Conservation (phyloP, 2,888 invertebrate genomes). For the Brachyopa scutellaris region DNA sequence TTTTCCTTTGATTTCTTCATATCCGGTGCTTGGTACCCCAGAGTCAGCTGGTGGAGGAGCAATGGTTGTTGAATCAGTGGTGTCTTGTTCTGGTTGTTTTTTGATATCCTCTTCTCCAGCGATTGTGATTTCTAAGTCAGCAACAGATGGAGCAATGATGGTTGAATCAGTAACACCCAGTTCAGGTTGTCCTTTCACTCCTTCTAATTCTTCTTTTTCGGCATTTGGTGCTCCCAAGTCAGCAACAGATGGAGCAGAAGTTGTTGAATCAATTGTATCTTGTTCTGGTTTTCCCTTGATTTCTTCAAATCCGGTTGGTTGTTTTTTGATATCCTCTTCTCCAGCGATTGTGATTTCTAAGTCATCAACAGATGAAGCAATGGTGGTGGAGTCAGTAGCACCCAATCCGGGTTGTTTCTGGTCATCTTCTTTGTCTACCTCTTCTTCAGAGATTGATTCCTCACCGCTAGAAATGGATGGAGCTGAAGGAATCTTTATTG, state of each 20-base stretch:
- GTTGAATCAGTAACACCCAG: slow-evolving; percentile 5
- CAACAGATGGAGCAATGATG: neutral
- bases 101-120: neutral
- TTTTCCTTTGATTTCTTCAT: neutral
- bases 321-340: slow-evolving; percentile 17
- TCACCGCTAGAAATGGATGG: neutral
- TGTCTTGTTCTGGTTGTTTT: slow-evolving; percentile 43
- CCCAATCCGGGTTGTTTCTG: slow-evolving; percentile 4
- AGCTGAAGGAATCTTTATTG: too few species aligned
- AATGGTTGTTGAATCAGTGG: neutral
- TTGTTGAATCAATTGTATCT: too few species aligned
- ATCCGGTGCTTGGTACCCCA: slow-evolving; percentile 32
- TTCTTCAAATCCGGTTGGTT: slow-evolving; percentile 9
- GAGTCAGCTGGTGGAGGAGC: neutral
- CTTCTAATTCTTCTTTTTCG: slow-evolving; percentile 18
- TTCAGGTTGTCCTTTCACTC: slow-evolving; percentile 11
- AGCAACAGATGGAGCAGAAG: too few species aligned
- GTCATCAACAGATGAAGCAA: neutral
- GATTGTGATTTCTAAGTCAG: neutral
- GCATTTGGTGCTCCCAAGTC: neutral
- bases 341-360: neutral
- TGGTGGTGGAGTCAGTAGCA: slow-evolving; percentile 25
- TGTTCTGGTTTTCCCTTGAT: too few species aligned
- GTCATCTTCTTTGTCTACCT: slow-evolving; percentile 16
- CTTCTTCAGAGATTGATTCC: neutral